These are phyloP conservation scores for Malachius bipustulatus DNA, from an alignment of 2,888 invertebrate genomes.

Conservation along the genomic window DNA sequence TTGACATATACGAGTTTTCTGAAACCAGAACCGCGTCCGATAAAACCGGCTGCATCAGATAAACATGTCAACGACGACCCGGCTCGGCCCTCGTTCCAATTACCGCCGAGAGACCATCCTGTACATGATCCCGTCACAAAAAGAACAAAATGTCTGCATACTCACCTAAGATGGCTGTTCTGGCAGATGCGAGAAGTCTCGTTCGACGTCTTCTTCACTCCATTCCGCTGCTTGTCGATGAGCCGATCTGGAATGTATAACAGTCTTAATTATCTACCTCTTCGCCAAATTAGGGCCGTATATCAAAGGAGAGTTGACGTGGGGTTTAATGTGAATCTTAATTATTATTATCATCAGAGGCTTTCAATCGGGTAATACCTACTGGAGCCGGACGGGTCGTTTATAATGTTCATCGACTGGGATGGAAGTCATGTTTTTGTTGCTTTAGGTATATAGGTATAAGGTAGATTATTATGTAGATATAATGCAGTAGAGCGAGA, in stretches of 20 bases:
- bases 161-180: constrained; percentile 35
- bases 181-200: constrained; percentile 30
- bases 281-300: constrained; percentile 13
- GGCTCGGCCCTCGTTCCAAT: constrained; percentile 32
- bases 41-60: constrained; percentile 36
- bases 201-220: constrained; percentile 30
- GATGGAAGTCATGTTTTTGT: too few species aligned
- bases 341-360: too few species aligned
- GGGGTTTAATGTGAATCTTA: too few species aligned
- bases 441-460: too few species aligned
- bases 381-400: too few species aligned
- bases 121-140: constrained; percentile 24
- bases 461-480: too few species aligned
- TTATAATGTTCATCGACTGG: too few species aligned
- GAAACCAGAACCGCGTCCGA: constrained; percentile 30
- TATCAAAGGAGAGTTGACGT: too few species aligned
- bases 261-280: constrained; percentile 16
- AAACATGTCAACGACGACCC: constrained; percentile 36
- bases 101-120: constrained; percentile 19
- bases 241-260: constrained; percentile 22
- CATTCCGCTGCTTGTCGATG: constrained; percentile 25
- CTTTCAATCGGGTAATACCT: too few species aligned
- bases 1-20: constrained; percentile 31
- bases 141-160: constrained; percentile 27
- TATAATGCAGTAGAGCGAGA: too few species aligned